Evolutionary conservation across 2,113 vertebrate genomes (phyloP).

Genomic region (Glaucomys volans): DNA sequence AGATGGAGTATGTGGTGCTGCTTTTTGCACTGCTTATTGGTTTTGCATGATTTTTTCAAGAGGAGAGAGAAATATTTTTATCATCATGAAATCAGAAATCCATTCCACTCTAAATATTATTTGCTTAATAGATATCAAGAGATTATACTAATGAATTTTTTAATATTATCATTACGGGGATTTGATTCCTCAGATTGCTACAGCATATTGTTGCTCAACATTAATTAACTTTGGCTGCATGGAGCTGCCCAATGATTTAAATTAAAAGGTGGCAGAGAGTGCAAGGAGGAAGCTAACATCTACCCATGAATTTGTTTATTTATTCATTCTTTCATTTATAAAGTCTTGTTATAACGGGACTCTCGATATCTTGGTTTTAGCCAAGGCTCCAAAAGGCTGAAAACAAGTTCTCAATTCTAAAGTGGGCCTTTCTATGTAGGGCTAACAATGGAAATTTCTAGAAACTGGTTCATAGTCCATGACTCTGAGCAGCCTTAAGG

Average conservation of each 20-base stretch:
- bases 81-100: slow-evolving; percentile 44
- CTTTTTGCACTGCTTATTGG: not conserved
- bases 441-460: slow-evolving; percentile 5
- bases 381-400: not conserved
- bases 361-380: not conserved
- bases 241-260: slow-evolving; percentile 25
- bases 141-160: slow-evolving; percentile 17
- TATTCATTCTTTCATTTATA: slow-evolving; percentile 18
- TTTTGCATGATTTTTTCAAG: not conserved
- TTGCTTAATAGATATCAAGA: slow-evolving; percentile 51
- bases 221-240: slow-evolving; percentile 44
- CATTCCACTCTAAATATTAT: slow-evolving; percentile 41
- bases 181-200: slow-evolving; percentile 23
- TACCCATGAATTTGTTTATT: not conserved
- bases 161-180: slow-evolving; percentile 18
- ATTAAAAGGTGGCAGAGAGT: slow-evolving; percentile 25
- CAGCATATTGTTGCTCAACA: not conserved
- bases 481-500: not conserved
- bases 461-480: not conserved
- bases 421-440: not conserved
- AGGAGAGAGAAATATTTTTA: slow-evolving; percentile 46
- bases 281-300: not conserved
- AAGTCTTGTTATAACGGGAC: not conserved
- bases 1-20: not conserved
- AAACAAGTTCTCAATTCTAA: not conserved